Conservation (phyloP, 2,888 invertebrate species). For the Eledona agricola region DNA sequence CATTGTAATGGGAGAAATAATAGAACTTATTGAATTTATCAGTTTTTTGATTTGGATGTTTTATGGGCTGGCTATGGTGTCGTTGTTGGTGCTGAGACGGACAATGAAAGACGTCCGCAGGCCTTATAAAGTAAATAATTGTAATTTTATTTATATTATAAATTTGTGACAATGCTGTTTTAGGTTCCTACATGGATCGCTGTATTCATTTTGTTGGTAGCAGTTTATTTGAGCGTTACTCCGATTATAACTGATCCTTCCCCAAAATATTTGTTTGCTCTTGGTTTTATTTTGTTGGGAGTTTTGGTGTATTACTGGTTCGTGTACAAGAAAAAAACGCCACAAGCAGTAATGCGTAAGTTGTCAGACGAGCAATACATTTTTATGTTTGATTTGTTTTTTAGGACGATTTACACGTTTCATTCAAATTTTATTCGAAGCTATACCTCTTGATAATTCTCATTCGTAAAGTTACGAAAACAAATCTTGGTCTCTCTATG, state of each 20-base stretch:
- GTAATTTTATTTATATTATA: slow-evolving; percentile 9
- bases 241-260: slow-evolving; percentile 82
- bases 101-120: slow-evolving; percentile 74
- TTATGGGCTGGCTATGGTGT: slow-evolving; percentile 84
- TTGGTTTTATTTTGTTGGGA: slow-evolving; percentile 76
- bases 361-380: slow-evolving; percentile 27
- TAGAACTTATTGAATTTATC: slow-evolving; percentile 82
- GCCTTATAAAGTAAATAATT: slow-evolving; percentile 71
- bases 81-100: slow-evolving; percentile 75
- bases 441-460: slow-evolving; percentile 67
- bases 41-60: slow-evolving; percentile 90
- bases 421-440: slow-evolving; percentile 73
- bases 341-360: slow-evolving; percentile 71
- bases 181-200: slow-evolving; percentile 77
- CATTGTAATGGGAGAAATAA: slow-evolving; percentile 78
- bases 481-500: no score
- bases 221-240: slow-evolving; percentile 76
- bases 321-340: slow-evolving; percentile 74
- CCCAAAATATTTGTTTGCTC: slow-evolving; percentile 78
- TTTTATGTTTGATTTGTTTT: slow-evolving; percentile 29
- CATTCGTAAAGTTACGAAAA: no score
- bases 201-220: slow-evolving; percentile 73
- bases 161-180: slow-evolving; percentile 39
- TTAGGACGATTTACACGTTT: slow-evolving; percentile 72
- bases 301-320: slow-evolving; percentile 77